Base-by-base conservation (phyloP, 2,113 vertebrate genomes). In the Emydura subglobosa region DNA sequence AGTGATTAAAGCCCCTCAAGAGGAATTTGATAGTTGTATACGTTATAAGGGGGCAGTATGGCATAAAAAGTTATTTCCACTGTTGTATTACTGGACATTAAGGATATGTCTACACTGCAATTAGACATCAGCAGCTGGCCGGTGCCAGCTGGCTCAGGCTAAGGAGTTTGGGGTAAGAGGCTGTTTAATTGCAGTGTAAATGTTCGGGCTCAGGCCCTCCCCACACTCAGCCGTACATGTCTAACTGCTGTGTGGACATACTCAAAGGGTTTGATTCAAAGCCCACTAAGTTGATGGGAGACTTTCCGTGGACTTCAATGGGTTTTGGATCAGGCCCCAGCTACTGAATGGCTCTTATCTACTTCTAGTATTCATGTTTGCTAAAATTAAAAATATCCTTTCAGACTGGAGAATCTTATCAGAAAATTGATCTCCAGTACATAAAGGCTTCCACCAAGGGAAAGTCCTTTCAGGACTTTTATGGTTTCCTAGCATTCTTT, bases 381-480 rank as follows among this genome's bases (percentile, higher is more conserved):
- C 93, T 97, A 97, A 98, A 98, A 98, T 98, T 97, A 97, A 97
- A 98, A 97, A 96, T 92, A 94, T 96, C 95, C 96, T 97, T 96
- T 96, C 92, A 95, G 95, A 97, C 93, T 84, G 92, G 86, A 97
- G 95, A 97, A 97, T 97, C 96, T 98, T 98, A 98, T 98, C 98
- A 98, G 97, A 98, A 98, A 98, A 98, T 98, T 97, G 98, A 98
- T 98, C 97, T 98, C 86, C 95, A 93, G 83, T 96, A 96, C 88
- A 96, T 97, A 97, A 96, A 97, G 91, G 94, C 91, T 97, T 97
- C 96, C 96, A 91, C 78, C 83, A 96, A 97, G 92, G 94, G 96
- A 97, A 97, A 96, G 90, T 95, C 88, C 90, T 96, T 96, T 92
- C 89, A 95, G 84, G 82, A 94, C 39, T 72, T 93, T 92, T 95